Base-by-base conservation (phyloP, 2,888 invertebrate species). In the Temnothorax unifasciatus region DNA sequence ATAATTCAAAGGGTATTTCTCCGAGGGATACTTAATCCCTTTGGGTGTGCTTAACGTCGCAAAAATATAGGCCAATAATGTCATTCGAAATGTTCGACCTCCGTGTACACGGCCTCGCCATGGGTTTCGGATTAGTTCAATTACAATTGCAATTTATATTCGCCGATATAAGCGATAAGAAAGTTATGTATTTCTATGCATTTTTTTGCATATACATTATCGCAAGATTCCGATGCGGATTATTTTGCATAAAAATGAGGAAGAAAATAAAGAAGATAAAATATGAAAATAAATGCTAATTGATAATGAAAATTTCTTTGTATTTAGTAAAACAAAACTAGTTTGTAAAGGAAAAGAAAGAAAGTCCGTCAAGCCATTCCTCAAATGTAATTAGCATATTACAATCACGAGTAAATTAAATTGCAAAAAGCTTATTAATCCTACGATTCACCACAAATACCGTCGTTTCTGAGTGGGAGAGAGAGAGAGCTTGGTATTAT, bases 381-480 rank as follows among this genome's bases (percentile, higher is more conserved):
- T 54, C 13, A 41, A 77, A 54, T 15, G 2, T 57, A 50, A 38
- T 63, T 76, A 59, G 34, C 44, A 79, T 47, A 73, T 59, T 79
- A 34, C 34, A 73, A 59, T 54, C 54, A 21, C 13, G 18, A 41
- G 13, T 79, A 47, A 79, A 74, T 74, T 79, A 59, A 41, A 59
- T 59, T 38, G 59, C 57, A 57, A 73, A 79, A 79, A 79, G 18
- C 47, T 73, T 79, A 71, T 79, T 74, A 79, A 79, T 79, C 75
- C 47, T 57, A 11, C 15, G 15, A 71, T 34, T 44, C 57, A 34
- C 34, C 13, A 73, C 50, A 64, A 63, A 50, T 34, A 38, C 13
- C 41, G 25, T 25, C 25, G 29, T n/a, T 54, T 29, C 34, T 21
- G 25, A 68, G 41, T 9, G 25, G 18, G 29, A 47, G 41, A 47